A percentile compares a stretch with the other conserved stretches of the same genome.
These are phyloP conservation scores for Therioaphis trifolii DNA, from an alignment of 2,888 invertebrate genomes.

Conservation along the genomic window DNA sequence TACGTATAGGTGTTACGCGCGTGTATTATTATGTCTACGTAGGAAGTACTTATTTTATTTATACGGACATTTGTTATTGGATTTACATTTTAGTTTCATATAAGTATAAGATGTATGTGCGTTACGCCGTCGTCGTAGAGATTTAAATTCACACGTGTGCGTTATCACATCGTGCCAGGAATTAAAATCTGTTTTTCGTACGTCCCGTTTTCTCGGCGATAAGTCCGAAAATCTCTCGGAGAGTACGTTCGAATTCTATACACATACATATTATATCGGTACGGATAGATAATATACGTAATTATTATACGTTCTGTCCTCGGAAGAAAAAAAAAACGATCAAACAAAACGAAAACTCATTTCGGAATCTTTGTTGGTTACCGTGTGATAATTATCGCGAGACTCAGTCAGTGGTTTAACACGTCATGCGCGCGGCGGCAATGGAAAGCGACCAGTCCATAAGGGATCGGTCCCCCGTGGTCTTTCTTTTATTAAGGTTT, in stretches of 20 bases:
- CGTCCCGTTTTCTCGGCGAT: too few relatives aligned
- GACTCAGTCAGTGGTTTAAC: constrained; percentile 23
- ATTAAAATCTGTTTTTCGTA: not conserved
- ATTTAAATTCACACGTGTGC: not conserved
- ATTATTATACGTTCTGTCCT: not conserved
- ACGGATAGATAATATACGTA: not conserved
- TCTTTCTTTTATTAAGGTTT: constrained; percentile 41
- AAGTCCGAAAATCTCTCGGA: not conserved
- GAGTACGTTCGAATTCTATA: too few relatives aligned
- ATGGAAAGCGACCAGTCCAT: constrained; percentile 24
- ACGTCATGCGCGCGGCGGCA: constrained; percentile 24
- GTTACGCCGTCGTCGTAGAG: not conserved
- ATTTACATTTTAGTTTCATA: not conserved
- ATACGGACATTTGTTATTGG: not conserved
- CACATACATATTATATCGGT: not conserved
- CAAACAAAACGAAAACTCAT: constrained; percentile 49
- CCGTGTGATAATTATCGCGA: constrained; percentile 54
- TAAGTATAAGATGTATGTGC: not conserved
- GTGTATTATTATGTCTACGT: not conserved
- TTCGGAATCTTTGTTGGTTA: constrained; percentile 40
- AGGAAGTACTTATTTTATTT: not conserved
- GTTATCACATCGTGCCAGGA: not conserved
- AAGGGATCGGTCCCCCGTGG: constrained; percentile 53
- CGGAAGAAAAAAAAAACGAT: not conserved
- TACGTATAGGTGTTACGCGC: not conserved